Evolutionary conservation across 2,797 vertebrate genomes (phyloP).

Genomic region (Coracias cyanogaster): DNA sequence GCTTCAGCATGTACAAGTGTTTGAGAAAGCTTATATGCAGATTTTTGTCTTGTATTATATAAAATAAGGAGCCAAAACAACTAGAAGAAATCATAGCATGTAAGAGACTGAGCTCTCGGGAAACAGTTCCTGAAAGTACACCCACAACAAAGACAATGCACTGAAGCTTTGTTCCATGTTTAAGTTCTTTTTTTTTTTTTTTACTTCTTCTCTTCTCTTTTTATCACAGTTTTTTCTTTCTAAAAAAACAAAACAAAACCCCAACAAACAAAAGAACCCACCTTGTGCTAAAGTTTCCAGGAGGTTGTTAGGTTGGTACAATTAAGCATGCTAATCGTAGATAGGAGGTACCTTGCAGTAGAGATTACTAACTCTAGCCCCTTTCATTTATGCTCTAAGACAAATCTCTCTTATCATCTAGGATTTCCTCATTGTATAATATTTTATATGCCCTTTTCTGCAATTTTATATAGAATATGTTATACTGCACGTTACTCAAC

Average conservation of each 20-base stretch:
- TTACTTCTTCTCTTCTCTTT: not conserved
- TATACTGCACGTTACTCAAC: not conserved
- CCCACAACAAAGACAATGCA: not conserved
- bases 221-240: fast-evolving
- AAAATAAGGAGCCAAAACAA: not conserved
- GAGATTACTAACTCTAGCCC: not conserved
- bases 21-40: not conserved
- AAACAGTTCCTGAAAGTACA: not conserved
- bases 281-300: not conserved
- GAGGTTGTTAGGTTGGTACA: not conserved
- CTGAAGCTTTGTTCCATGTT: not conserved
- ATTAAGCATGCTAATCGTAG: not conserved
- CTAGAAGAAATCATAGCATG: not conserved
- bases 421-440: not conserved
- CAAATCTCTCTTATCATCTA: not conserved
- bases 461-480: not conserved
- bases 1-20: not conserved
- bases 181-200: not conserved
- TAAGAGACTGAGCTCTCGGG: not conserved
- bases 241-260: not conserved
- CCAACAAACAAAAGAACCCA: no score
- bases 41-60: not conserved
- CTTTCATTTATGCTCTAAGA: not conserved
- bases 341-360: not conserved
- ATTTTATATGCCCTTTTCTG: not conserved